Conservation (phyloP, 2,888 invertebrate genomes). For the Diadegma fenestrale region DNA sequence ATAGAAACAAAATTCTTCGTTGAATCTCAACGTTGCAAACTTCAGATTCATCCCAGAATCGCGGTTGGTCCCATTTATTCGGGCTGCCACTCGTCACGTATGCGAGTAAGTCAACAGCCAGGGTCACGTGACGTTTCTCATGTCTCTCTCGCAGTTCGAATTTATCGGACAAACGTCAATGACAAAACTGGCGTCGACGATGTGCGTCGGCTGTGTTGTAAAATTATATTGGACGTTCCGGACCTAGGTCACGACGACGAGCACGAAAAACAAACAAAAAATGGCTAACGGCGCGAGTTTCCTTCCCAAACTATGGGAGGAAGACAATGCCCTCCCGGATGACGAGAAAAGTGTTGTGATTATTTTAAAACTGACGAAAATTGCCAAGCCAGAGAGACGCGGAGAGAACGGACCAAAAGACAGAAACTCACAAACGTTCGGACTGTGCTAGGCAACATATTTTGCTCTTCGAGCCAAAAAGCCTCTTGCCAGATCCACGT, state of each 20-base stretch:
- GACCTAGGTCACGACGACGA: conserved; percentile 57
- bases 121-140: conserved; percentile 6
- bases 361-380: not conserved
- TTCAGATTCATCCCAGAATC: no score
- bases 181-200: conserved; percentile 17
- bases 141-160: conserved; percentile 11
- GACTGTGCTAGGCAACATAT: not conserved
- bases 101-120: conserved; percentile 9
- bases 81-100: conserved; percentile 24
- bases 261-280: conserved; percentile 9
- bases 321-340: conserved; percentile 7
- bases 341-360: conserved; percentile 12
- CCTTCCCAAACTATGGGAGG: not conserved
- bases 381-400: not conserved
- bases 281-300: not conserved
- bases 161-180: conserved; percentile 54
- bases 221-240: conserved; percentile 48
- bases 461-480: conserved; percentile 53
- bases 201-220: conserved; percentile 17
- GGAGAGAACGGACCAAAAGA: not conserved
- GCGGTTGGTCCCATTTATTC: conserved; percentile 47
- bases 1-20: no score
- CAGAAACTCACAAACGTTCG: conserved; percentile 13
- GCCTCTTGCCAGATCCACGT: conserved; percentile 65
- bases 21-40: no score